Conservation (phyloP, 2,113 vertebrate genomes). For the Picathartes gymnocephalus region DNA sequence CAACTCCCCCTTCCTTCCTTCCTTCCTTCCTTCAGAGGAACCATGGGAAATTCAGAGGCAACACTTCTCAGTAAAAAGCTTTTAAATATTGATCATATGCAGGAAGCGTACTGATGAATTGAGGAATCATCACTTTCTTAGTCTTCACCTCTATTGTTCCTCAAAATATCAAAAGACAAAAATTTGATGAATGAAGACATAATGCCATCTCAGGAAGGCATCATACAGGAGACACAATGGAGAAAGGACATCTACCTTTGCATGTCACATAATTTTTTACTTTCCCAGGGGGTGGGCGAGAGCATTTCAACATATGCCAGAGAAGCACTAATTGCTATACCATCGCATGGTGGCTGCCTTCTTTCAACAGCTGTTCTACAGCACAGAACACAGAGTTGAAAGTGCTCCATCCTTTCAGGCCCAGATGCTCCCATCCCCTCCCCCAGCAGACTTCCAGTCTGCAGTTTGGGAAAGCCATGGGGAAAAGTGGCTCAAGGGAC, state of each 20-base stretch:
- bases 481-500: not conserved
- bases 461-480: not conserved
- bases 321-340: conserved; percentile 12
- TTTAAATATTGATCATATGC: not conserved
- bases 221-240: not conserved
- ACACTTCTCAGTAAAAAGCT: not conserved
- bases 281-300: not conserved
- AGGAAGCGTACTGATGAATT: not conserved
- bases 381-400: conserved; percentile 14
- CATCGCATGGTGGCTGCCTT: not conserved
- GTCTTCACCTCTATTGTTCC: not conserved
- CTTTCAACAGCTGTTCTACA: conserved; percentile 39
- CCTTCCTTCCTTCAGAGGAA: not conserved
- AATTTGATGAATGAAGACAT: not conserved
- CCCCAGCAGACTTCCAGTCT: conserved; percentile 9
- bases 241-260: not conserved
- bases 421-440: conserved; percentile 24
- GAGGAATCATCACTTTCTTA: not conserved
- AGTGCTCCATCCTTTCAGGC: conserved; percentile 19
- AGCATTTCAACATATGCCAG: conserved; percentile 4
- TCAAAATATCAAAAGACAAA: not conserved
- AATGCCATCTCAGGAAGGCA: not conserved
- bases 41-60: not conserved
- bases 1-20: not conserved
- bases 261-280: not conserved